phyloP scores from a whole-genome alignment of 2,797 vertebrate species.

The Passerculus sandwichensis region DNA sequence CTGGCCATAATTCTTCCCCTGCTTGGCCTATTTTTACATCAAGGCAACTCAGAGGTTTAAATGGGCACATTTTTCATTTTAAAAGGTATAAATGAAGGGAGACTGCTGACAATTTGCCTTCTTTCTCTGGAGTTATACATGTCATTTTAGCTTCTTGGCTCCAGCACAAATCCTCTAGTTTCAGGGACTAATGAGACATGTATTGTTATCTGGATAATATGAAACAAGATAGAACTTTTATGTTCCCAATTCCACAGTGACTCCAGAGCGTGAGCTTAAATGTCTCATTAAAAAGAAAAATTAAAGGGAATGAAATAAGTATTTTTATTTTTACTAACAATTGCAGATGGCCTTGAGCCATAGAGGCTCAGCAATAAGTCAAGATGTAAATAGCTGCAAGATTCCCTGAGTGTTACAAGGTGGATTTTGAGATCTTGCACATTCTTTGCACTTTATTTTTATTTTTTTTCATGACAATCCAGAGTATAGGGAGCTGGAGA shows the following conservation, averaged over 20 bases:
- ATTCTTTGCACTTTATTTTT: neutral
- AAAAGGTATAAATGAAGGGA: neutral
- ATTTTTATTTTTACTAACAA: neutral
- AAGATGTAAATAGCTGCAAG: neutral
- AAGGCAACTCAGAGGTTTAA: neutral
- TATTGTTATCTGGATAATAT: neutral
- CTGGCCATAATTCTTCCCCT: neutral
- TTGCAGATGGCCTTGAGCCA: neutral
- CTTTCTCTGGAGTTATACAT: neutral
- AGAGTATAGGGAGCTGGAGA: neutral
- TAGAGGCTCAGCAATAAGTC: neutral
- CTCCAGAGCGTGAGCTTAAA: neutral
- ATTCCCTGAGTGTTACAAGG: rapidly evolving
- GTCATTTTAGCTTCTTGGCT: slow-evolving; percentile 11
- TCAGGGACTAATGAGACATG: neutral
- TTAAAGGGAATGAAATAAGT: neutral
- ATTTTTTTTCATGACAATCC: neutral
- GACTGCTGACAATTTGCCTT: neutral
- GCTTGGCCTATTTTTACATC: neutral
- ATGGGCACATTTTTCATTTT: neutral
- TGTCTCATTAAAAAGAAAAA: neutral
- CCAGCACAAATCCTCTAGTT: neutral
- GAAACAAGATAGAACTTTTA: neutral
- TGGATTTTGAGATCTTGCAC: neutral
- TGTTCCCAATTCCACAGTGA: neutral